Conservation (phyloP, 2,797 vertebrate genomes). For the Thaleichthys pacificus region DNA sequence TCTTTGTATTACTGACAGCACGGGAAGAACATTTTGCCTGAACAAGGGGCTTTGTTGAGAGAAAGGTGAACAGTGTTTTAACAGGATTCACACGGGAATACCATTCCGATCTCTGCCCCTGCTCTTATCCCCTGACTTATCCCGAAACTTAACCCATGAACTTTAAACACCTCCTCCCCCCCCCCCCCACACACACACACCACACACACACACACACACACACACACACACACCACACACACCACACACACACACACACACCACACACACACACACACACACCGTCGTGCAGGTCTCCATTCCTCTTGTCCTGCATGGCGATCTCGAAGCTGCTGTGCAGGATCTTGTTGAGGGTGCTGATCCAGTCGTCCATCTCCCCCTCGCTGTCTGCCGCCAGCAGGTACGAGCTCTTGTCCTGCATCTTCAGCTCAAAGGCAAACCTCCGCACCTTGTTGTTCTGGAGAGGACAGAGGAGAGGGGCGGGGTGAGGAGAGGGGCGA, state of each 20-base stretch:
- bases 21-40: conserved; percentile 16
- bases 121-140: neutral
- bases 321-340: conserved; percentile 96
- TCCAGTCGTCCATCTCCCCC: conserved; percentile 97
- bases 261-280: conserved; percentile 35
- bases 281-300: conserved; percentile 94
- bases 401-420: conserved; percentile 98
- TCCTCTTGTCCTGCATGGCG: conserved; percentile 96
- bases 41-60: neutral
- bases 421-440: conserved; percentile 97
- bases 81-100: conserved; percentile 16
- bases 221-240: conserved; percentile 6
- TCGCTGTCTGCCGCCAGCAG: conserved; percentile 93
- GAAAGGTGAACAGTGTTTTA: conserved; percentile 30
- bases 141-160: neutral
- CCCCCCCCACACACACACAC: conserved; percentile 9
- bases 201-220: conserved; percentile 1
- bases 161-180: neutral
- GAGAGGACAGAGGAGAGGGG: conserved; percentile 14
- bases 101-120: conserved; percentile 3
- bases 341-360: conserved; percentile 92
- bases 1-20: conserved; percentile 8
- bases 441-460: conserved; percentile 94
- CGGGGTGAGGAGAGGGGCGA: neutral
- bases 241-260: conserved; percentile 2